Base-by-base conservation (phyloP, 2,888 invertebrate species). In the Litoditis marina region DNA sequence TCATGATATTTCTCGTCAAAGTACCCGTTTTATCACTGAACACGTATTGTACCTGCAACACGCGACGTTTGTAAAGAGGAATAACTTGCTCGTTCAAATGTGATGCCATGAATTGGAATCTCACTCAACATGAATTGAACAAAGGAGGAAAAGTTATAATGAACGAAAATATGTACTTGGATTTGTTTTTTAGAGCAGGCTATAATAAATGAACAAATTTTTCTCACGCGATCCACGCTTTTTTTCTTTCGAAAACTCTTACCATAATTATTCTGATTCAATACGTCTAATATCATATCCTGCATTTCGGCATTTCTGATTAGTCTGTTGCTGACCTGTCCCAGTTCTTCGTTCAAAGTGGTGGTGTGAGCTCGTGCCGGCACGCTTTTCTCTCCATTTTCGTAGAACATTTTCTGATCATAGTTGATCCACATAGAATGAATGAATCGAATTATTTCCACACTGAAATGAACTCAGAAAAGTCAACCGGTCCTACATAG, bases 21-120 rank as follows among this genome's bases (percentile, higher is more conserved):
- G 98, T 98, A 79, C 98, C 98, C 68, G 98, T 98, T 87, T 98
- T 98, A 85, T 98, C 98, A 54, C 94, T 94, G 87, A 98, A 98
- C 83, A 98, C 91, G 86, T 98, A 98, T 85, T 98, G 94, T 82
- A 98, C 95, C 87, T 96, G 94, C 76, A 95, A 94, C 64, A 13
- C 13, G 19, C 51, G 16, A 13, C 19, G 42, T 8, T 16, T 52
- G 52, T 22, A 4, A 27, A 30, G 25, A 28, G 25, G 34, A 5
- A 4, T 8, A 19, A 19, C n/a, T 42, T 42, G 11, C 42, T 19
- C 11, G 42, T 42, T 4, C 42, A 8, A 4, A 8, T 8, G 42
- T n/a, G 53, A 39, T 25, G 4, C 19, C 19, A 39, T 19, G n/a
- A 56, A n/a, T 58, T 27, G 19, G 42, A 50, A 22, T 2, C 44